Base-by-base conservation (phyloP, 2,888 invertebrate species). In the Megastigmus dorsalis region DNA sequence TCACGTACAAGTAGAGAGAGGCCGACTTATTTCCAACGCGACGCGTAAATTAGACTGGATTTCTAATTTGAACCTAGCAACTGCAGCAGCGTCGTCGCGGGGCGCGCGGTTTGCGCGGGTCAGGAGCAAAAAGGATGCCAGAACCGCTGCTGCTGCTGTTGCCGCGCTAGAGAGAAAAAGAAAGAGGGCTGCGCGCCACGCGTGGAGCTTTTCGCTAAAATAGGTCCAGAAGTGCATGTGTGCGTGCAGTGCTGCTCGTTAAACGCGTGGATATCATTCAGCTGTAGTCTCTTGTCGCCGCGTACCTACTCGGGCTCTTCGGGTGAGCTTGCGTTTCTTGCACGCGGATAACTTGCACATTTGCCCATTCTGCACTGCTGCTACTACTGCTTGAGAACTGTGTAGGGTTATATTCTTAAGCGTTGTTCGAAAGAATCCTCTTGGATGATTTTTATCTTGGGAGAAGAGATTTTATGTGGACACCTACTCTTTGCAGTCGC, bases 11-110 rank as follows among this genome's bases (percentile, higher is more conserved):
- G n/a, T 13, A 10, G 48, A 3, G 23, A 48, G 23, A 23, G 48
- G 15, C 55, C 20, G 20, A 13, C 30, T 28, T 33, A n/a, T 54
- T 18, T 33, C 33, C n/a, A 20, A 5, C 36, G 20, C 20, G 50
- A n/a, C 36, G n/a, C 7, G 50, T 41, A 54, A 41, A 38, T 26
- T 41, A n/a, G 18, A 36, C 38, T 15, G 28, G 38, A 60, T 69
- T 69, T 69, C 69, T 69, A 69, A 69, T 69, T 69, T 52, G 60
- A 69, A 60, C 50, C 33, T n/a, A n/a, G n/a, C n/a, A n/a, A n/a
- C n/a, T n/a, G n/a, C 20, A 38, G 18, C 33, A 1, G 9, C 26
- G 28, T n/a, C 13, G 6, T 23, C 5, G 48, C 52, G 9, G 26
- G 7, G 43, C 26, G n/a, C 30, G 10, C 6, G n/a, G n/a, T n/a